Conservation (phyloP, 2,888 invertebrate species). For the Netelia fuscicornis region DNA sequence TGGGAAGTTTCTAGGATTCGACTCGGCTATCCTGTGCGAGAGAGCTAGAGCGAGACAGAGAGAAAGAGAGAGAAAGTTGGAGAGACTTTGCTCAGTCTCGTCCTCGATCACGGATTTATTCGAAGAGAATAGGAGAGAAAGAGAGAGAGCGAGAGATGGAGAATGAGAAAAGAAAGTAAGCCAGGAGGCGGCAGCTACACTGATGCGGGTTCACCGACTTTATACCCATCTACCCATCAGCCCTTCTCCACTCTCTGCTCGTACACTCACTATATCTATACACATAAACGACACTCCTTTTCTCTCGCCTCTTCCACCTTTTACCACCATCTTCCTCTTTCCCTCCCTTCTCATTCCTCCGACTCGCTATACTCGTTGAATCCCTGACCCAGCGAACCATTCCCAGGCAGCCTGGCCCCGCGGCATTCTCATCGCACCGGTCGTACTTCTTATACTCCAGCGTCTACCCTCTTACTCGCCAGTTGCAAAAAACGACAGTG, state of each 20-base stretch:
- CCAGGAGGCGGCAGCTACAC: constrained; percentile 39
- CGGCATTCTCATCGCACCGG: constrained; percentile 38
- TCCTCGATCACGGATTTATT: constrained; percentile 70
- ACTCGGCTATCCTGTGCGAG: constrained; percentile 51
- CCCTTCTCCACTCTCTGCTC: constrained; percentile 44
- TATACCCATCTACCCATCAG: constrained; percentile 64
- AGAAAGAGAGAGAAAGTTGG: constrained; percentile 48
- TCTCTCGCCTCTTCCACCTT: constrained; percentile 51
- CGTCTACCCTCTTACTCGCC: constrained; percentile 52
- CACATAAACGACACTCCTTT: constrained; percentile 18
- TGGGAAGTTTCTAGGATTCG: constrained; percentile 68
- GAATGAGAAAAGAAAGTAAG: constrained; percentile 59
- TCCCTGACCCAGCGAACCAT: constrained; percentile 29
- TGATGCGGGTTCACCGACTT: constrained; percentile 53
- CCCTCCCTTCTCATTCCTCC: background rate
- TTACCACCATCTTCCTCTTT: constrained; percentile 22
- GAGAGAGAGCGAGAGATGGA: constrained; percentile 47
- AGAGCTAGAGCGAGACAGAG: constrained; percentile 32
- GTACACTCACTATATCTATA: constrained; percentile 8
- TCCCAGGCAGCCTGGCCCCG: background rate
- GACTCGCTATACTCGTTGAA: constrained; percentile 33
- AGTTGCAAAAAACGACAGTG: constrained; percentile 22
- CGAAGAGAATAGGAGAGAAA: constrained; percentile 54
- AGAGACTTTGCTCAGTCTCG: constrained; percentile 65
- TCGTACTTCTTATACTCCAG: constrained; percentile 26